Evolutionary conservation across 2,888 invertebrate genomes (phyloP), one percentile per base, ranked within the genome.

Genomic region (Ichneumoninae sp.): DNA sequence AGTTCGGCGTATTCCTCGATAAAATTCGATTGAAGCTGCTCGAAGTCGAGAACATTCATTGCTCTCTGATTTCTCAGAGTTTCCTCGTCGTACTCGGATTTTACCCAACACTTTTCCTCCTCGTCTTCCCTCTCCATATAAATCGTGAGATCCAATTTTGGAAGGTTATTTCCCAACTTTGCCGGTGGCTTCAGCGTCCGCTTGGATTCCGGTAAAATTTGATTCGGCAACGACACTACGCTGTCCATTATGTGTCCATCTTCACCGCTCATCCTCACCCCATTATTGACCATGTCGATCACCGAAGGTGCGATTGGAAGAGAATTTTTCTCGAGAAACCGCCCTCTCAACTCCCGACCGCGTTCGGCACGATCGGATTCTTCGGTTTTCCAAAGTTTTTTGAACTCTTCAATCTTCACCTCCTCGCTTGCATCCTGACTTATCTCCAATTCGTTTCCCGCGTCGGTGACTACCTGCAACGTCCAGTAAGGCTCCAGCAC

Each of bases 401-500:
- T 90, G 74, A 90, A 52, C 13, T 70, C 47, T 1, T 50, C 70
- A 40, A 91, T 88, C 44, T 87, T 87, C n/a, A 70, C 50, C 13
- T 90, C 88, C 40, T 83, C 82, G 2, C 40, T 76, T 16, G 83
- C 83, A 86, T 91, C 86, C 40, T 26, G 52, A 71, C 66, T 52
- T 26, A 90, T 87, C 81, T 90, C 87, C 3, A 87, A 1, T 6
- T 65, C 79, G 52, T 80, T 84, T 1, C 30, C 86, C 16, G 52
- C 13, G 47, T 91, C 88, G 2, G 82, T 83, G 57, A 90, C 78
- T 26, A 88, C 76, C 60, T 89, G 91, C 2, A 91, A 76, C 30
- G 78, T 77, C 90, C 91, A 91, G 54, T 83, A 86, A 3, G 91
- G 91, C 0, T 86, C 3, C n/a, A 87, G 81, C 13, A 81, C 26